These are phyloP conservation scores for Atractosteus spatula DNA, from an alignment of 2,113 vertebrate species.

Conservation along the genomic window DNA sequence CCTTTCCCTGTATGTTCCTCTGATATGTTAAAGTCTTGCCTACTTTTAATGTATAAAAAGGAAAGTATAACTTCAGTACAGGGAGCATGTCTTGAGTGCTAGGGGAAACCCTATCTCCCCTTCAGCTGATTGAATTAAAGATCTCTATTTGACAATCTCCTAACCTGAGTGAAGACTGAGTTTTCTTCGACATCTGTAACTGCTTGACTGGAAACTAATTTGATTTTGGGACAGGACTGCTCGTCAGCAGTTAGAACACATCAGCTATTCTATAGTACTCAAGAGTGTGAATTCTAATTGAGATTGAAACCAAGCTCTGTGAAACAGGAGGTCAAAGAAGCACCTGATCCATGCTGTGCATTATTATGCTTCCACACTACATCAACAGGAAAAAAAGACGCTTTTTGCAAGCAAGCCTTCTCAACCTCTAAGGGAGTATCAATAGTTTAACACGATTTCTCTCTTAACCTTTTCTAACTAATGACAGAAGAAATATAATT, in stretches of 20 bases:
- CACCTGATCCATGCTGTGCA: conserved; percentile 7
- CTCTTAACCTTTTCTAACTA: neutral
- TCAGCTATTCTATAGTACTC: neutral
- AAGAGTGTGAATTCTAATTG: conserved; percentile 13
- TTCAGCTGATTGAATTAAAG: too few species aligned
- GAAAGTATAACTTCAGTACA: too few species aligned
- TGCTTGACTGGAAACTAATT: conserved; percentile 20
- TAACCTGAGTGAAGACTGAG: too few species aligned
- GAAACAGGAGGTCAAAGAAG: conserved; percentile 7
- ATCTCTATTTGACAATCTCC: too few species aligned
- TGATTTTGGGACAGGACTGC: conserved; percentile 4
- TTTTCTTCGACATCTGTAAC: too few species aligned
- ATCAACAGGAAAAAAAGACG: neutral
- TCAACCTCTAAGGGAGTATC: neutral
- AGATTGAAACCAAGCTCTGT: neutral
- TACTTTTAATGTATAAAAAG: too few species aligned
- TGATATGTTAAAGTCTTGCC: too few species aligned
- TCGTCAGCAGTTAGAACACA: neutral
- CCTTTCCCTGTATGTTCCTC: too few species aligned
- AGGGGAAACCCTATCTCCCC: too few species aligned
- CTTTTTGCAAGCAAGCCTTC: too few species aligned
- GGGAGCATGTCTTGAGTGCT: too few species aligned
- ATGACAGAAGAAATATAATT: too few species aligned
- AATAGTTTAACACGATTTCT: neutral
- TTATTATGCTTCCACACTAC: neutral